Evolutionary conservation across 1,140 invertebrate genomes (phyloP).

Genomic region (Ganaspis sp.): DNA sequence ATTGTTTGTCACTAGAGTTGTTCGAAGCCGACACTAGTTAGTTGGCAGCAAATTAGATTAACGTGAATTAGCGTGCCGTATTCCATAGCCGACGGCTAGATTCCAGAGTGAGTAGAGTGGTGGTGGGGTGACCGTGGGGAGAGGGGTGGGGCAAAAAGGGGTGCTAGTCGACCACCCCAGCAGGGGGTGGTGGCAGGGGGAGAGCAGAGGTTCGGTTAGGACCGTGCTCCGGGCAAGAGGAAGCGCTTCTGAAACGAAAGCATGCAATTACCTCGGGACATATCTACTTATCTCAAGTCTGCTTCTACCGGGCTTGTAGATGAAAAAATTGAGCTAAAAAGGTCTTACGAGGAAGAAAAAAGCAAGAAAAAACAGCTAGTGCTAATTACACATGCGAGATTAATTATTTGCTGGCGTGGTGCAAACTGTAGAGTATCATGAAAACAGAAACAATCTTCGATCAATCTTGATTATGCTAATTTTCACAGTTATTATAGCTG

Average conservation of each 20-base stretch:
- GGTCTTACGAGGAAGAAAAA: background rate
- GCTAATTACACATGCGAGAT: conserved; percentile 24
- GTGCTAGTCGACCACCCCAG: background rate
- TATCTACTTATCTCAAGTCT: conserved; percentile 46
- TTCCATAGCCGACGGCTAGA: conserved; percentile 65
- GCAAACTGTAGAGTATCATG: background rate
- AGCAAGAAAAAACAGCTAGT: conserved; percentile 14
- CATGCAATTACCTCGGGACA: conserved; percentile 48
- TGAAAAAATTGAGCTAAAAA: background rate
- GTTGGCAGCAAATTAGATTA: conserved; percentile 71
- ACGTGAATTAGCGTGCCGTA: conserved; percentile 70
- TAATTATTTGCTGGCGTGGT: background rate
- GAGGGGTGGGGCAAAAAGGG: conserved; percentile 27
- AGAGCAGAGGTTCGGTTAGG: conserved; percentile 32
- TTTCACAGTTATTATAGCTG: background rate
- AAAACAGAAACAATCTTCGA: background rate
- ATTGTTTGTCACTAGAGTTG: conserved; percentile 47
- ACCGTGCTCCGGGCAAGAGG: conserved; percentile 40
- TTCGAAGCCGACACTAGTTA: conserved; percentile 44
- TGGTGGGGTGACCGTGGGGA: conserved; percentile 33
- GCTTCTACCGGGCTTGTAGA: conserved; percentile 30
- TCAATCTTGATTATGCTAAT: background rate
- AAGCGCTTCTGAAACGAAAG: conserved; percentile 47
- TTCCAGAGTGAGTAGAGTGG: conserved; percentile 52
- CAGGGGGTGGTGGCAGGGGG: background rate